Evolutionary conservation across 2,888 invertebrate genomes (phyloP), one percentile per base, ranked within the genome.

Genomic region (Nasonovia ribisnigri): DNA sequence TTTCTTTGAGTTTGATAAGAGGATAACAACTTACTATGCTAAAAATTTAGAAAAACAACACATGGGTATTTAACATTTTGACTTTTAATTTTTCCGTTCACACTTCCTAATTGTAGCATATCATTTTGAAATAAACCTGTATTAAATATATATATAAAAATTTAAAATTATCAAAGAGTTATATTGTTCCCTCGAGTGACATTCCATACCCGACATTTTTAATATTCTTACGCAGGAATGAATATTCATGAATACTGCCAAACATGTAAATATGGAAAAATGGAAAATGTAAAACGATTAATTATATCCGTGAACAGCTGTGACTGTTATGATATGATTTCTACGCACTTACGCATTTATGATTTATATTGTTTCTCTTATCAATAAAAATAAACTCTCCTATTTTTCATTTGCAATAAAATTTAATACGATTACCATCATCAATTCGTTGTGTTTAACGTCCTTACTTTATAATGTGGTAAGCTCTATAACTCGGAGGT

Each of bases 121-220:
- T 43, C 11, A 8, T 36, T 36, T 20, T 20, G n/a, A 24, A 77
- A 26, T 57, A 5, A n/a, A 48, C 48, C 11, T 26, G 5, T 43
- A 54, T 26, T 29, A 86, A 51, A 42, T 42, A 36, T 36, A 88
- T 24, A 88, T 26, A 42, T 13, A 46, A 8, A 87, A 3, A 8
- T 10, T 36, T 88, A 57, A 43, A n/a, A 60, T 89, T 60, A 60
- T 60, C 89, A 89, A 89, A 89, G 43, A 43, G 57, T 89, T 60
- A 60, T 43, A 57, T 89, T 42, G 57, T 89, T 57, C 54, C 43
- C 57, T 57, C 13, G 57, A 89, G 43, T 57, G 16, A 29, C 46
- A 42, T 88, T 88, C 11, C 43, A 11, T 43, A 60, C n/a, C 20
- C 43, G 20, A n/a, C 26, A 16, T 57, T 88, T 88, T 88, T 88